Conservation (phyloP, 2,797 vertebrate genomes). For the Arnoldichthys spilopterus region DNA sequence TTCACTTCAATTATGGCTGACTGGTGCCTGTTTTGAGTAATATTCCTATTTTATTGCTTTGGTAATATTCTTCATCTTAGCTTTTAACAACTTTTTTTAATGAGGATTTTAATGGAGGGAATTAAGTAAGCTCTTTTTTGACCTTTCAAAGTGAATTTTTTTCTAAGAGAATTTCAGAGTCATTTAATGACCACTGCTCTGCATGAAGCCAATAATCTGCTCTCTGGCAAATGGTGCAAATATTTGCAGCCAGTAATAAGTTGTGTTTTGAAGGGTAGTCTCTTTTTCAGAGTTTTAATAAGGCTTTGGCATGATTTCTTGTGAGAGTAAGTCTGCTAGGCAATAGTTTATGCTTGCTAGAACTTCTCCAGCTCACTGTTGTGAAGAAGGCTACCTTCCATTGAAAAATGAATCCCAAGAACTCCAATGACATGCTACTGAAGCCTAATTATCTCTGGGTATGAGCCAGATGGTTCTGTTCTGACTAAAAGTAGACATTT, state of each 20-base stretch:
- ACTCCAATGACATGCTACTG: neutral
- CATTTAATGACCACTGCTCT: constrained; percentile 22
- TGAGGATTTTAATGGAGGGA: neutral
- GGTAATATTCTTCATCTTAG: neutral
- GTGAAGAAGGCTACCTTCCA: neutral
- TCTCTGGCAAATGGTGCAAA: constrained; percentile 14
- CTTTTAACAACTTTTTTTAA: neutral
- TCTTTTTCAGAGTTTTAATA: neutral
- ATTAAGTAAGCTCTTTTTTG: constrained; percentile 2
- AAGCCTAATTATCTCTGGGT: constrained; percentile 9
- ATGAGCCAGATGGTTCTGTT: too few relatives aligned
- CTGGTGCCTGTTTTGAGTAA: too few relatives aligned
- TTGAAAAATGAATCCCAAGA: neutral
- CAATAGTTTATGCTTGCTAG: neutral
- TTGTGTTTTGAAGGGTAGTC: neutral
- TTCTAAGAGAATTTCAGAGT: constrained; percentile 17
- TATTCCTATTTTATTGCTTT: neutral
- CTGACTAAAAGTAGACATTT: too few relatives aligned
- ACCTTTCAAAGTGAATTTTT: constrained; percentile 37
- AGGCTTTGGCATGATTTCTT: neutral
- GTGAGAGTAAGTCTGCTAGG: neutral
- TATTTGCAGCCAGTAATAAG: constrained; percentile 23
- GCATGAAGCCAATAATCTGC: constrained; percentile 36
- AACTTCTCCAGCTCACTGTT: neutral
- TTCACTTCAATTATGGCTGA: too few relatives aligned